These are phyloP conservation scores for Xiphorhynchus erythropygius DNA, from an alignment of 2,797 vertebrate species.

Conservation along the genomic window DNA sequence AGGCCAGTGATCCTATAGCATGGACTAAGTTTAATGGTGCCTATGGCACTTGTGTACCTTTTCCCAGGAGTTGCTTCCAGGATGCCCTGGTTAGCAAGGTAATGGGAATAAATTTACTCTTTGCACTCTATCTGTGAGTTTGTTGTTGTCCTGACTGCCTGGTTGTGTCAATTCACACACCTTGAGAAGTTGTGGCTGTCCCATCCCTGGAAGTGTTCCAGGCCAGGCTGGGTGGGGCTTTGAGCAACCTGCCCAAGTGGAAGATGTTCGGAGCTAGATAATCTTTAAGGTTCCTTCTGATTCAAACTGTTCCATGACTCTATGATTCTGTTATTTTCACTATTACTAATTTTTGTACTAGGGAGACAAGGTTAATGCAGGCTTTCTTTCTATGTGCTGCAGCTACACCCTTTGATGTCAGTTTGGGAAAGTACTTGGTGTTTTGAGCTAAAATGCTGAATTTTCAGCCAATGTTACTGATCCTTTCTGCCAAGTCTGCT, in stretches of 20 bases:
- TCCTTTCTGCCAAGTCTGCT: neutral
- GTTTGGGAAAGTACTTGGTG: neutral
- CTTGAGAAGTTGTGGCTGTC: neutral
- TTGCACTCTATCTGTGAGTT: neutral
- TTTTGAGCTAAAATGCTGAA: neutral
- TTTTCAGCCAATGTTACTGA: neutral
- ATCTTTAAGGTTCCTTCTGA: neutral
- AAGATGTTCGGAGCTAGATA: neutral
- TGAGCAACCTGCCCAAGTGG: neutral
- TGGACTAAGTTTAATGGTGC: neutral
- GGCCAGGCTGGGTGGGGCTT: neutral
- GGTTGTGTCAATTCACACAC: accelerated
- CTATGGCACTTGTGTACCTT: neutral
- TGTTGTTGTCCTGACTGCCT: neutral
- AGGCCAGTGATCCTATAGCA: neutral
- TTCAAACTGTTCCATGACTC: neutral
- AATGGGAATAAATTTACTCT: neutral
- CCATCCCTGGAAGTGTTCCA: neutral
- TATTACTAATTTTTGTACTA: neutral
- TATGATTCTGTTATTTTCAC: neutral
- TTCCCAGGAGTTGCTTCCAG: neutral
- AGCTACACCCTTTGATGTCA: neutral
- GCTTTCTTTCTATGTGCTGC: neutral
- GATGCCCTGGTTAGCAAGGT: neutral
- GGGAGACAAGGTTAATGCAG: neutral